A percentile compares a stretch with the other conserved stretches of the same genome.
Evolutionary conservation across 2,888 invertebrate species (phyloP).

Genomic region (Drosophila neonasuta): DNA sequence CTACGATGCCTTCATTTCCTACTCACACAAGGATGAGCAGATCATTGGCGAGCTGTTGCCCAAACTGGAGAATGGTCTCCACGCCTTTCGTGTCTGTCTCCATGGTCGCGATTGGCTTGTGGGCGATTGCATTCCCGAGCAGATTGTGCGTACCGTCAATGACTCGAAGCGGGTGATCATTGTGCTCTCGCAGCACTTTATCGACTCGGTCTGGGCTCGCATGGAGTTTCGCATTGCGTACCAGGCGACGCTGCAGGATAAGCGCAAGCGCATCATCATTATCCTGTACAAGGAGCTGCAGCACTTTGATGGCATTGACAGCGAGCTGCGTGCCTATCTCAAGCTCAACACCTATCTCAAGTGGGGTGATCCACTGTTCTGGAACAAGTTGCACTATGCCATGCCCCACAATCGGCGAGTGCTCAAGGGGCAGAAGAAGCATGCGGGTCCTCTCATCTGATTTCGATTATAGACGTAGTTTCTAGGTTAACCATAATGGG

Average conservation of each 20-base stretch:
- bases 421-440: slow-evolving; percentile 69
- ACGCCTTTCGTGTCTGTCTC: slow-evolving; percentile 86
- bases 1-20: slow-evolving; percentile 91
- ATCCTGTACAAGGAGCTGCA: slow-evolving; percentile 88
- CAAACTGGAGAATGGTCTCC: slow-evolving; percentile 85
- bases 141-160: slow-evolving; percentile 87
- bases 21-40: slow-evolving; percentile 88
- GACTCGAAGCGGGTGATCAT: slow-evolving; percentile 87
- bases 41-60: slow-evolving; percentile 86
- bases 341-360: slow-evolving; percentile 89
- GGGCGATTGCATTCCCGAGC: slow-evolving; percentile 87
- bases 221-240: slow-evolving; percentile 89
- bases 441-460: slow-evolving; percentile 61
- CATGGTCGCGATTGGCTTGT: slow-evolving; percentile 88
- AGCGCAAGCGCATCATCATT: slow-evolving; percentile 86
- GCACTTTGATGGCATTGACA: slow-evolving; percentile 85
- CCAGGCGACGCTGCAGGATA: slow-evolving; percentile 86
- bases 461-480: background rate
- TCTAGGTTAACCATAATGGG: background rate
- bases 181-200: slow-evolving; percentile 87
- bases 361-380: slow-evolving; percentile 91
- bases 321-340: slow-evolving; percentile 87
- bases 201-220: slow-evolving; percentile 89
- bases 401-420: slow-evolving; percentile 84
- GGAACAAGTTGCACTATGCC: slow-evolving; percentile 89